Percentiles rank a stretch among this genome's conserved stretches.
Evolutionary conservation across 1,140 invertebrate genomes (phyloP).

Genomic region (Bombus soroeensis): DNA sequence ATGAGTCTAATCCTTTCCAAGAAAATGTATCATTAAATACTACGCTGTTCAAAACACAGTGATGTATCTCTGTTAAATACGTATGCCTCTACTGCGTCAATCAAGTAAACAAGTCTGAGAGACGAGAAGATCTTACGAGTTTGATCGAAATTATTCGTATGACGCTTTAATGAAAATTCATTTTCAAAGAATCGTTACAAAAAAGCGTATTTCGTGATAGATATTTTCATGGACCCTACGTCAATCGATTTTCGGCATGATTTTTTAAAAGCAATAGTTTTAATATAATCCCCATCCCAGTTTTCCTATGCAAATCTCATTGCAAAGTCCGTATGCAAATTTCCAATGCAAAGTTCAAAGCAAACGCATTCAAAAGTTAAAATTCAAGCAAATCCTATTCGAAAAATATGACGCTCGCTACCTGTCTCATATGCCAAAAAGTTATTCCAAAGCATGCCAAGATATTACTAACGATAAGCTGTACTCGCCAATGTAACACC

Average conservation of each 20-base stretch:
- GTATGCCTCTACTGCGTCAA: no score
- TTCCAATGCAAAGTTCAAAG: neutral
- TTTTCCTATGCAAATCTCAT: neutral
- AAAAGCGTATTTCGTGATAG: neutral
- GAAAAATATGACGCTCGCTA: neutral
- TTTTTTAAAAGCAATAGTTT: neutral
- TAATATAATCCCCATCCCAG: neutral
- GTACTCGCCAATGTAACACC: neutral
- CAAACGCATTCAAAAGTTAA: neutral
- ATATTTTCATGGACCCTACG: neutral
- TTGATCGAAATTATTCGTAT: neutral
- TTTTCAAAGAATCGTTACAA: neutral
- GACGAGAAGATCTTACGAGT: neutral
- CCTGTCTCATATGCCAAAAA: neutral
- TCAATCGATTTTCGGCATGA: neutral
- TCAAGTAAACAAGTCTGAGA: neutral
- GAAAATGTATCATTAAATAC: neutral
- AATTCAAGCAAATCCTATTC: neutral
- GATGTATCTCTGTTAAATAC: no score
- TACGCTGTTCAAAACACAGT: neutral
- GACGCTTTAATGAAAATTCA: neutral
- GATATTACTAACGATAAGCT: neutral
- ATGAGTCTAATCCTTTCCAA: neutral
- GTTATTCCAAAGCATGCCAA: neutral
- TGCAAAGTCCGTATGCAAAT: neutral